These are phyloP conservation scores for Planiliza haematocheilus DNA, from an alignment of 2,113 vertebrate genomes.

Conservation along the genomic window DNA sequence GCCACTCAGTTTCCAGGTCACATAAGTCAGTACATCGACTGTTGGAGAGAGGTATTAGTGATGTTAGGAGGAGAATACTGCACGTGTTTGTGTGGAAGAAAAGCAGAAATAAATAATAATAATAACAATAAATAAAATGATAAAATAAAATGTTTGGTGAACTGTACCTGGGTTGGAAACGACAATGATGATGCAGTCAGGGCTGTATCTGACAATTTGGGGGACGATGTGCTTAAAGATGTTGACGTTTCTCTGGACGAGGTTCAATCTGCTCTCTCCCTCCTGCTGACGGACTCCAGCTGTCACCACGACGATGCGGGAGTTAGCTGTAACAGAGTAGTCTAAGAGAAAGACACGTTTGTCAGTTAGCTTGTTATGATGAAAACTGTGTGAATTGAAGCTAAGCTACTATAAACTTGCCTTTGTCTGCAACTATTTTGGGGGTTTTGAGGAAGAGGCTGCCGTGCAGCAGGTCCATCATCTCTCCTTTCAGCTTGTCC, in stretches of 20 bases:
- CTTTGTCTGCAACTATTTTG: constrained; percentile 95
- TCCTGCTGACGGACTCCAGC: constrained; percentile 98
- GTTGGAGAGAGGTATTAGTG: not conserved
- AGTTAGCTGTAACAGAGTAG: constrained; percentile 93
- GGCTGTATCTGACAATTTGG: constrained; percentile 92
- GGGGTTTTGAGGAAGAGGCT: constrained; percentile 94
- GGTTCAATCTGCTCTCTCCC: constrained; percentile 94
- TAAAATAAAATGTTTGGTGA: not conserved
- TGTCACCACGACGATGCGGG: constrained; percentile 93
- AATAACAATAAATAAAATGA: not conserved
- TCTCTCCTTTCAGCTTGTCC: constrained; percentile 96
- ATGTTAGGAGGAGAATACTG: not conserved
- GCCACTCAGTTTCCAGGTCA: constrained; percentile 97
- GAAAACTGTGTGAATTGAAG: too few species aligned
- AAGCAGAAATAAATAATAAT: too few species aligned
- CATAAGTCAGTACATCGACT: constrained; percentile 97
- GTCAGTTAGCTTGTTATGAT: too few species aligned
- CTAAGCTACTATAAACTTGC: constrained; percentile 77
- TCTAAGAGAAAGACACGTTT: constrained; percentile 78
- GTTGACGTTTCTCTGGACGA: constrained; percentile 97
- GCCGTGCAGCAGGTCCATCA: constrained; percentile 97
- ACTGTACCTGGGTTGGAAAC: constrained; percentile 95
- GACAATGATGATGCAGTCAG: constrained; percentile 92
- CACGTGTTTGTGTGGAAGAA: not conserved
- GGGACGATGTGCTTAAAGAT: constrained; percentile 97